A percentile compares a stretch with the other conserved stretches of the same genome.
Evolutionary conservation across 1,140 invertebrate genomes (phyloP).

Genomic region (Drosophila trapezifrons): DNA sequence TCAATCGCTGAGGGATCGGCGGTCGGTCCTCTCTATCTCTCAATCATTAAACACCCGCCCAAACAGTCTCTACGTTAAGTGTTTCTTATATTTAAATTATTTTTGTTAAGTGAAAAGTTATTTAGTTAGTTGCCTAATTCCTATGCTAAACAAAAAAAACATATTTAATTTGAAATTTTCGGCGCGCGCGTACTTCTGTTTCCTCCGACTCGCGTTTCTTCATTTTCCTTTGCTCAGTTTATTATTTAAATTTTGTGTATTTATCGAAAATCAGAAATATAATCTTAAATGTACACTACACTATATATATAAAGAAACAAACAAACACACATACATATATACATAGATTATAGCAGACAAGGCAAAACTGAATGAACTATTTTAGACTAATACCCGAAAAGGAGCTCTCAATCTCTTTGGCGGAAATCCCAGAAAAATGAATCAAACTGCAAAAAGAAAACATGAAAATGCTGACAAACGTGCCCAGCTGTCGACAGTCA

Average conservation of each 20-base stretch:
- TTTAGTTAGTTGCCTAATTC: conserved; percentile 60
- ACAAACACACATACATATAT: conserved; percentile 21
- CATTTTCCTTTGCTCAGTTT: conserved; percentile 46
- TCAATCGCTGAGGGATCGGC: conserved; percentile 24
- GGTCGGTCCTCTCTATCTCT: conserved; percentile 10
- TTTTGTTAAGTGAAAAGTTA: conserved; percentile 72
- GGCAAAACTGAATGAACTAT: conserved; percentile 54
- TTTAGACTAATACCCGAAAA: conserved; percentile 24
- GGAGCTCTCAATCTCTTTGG: conserved; percentile 19
- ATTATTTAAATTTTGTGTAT: conserved; percentile 63
- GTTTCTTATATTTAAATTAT: conserved; percentile 77
- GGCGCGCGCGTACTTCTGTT: conserved; percentile 30
- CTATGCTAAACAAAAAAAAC: conserved; percentile 51
- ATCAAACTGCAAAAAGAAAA: conserved; percentile 2
- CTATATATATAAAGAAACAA: conserved; percentile 14
- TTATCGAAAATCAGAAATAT: conserved; percentile 61
- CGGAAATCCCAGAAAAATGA: conserved; percentile 5
- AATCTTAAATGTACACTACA: conserved; percentile 54
- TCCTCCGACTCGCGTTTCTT: conserved; percentile 24
- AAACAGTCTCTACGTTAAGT: conserved; percentile 72
- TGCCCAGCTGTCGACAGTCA: conserved; percentile 33
- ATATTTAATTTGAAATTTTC: conserved; percentile 63
- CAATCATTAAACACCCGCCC: conserved; percentile 58
- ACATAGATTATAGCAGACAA: conserved; percentile 31
- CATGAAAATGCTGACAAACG: conserved; percentile 10